A percentile compares a stretch with the other conserved stretches of the same genome.
phyloP scores from a whole-genome alignment of 2,797 vertebrate genomes.

The Natrix natrix region DNA sequence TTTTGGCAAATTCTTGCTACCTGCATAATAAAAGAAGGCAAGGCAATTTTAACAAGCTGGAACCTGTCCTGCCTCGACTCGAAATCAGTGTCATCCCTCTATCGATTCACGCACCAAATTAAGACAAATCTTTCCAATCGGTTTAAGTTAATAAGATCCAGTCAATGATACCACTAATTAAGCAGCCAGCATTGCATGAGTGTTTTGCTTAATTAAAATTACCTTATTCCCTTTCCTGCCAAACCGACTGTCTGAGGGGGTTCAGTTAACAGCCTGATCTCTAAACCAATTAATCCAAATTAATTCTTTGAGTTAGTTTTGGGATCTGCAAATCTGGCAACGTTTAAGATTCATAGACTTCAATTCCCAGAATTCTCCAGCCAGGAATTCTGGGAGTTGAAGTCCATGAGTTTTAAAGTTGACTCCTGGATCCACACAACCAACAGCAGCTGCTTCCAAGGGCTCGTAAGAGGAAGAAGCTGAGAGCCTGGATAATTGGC shows the following conservation, averaged over 20 bases:
- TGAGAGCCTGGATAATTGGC: neutral
- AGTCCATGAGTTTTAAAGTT: neutral
- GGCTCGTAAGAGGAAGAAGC: neutral
- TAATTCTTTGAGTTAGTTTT: neutral
- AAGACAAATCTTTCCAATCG: neutral
- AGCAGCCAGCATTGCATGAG: slow-evolving; percentile 25
- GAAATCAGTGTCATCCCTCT: neutral
- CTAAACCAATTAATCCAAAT: neutral
- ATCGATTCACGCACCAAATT: neutral
- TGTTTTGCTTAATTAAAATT: slow-evolving; percentile 26
- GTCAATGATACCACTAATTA: slow-evolving; percentile 11
- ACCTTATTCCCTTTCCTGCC: neutral
- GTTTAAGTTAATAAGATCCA: slow-evolving; percentile 2
- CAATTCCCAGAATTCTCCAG: neutral
- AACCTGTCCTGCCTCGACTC: accelerated
- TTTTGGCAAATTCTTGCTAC: neutral
- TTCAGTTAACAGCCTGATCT: neutral
- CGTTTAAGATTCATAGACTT: neutral
- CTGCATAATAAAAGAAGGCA: neutral
- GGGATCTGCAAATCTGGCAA: neutral
- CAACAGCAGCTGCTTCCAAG: neutral
- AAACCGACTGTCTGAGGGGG: neutral
- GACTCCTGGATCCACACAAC: neutral
- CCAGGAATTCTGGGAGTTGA: neutral
- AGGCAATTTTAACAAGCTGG: neutral